phyloP scores from a whole-genome alignment of 53 echinoderm and acorn worm species.

The Mesocentrotus franciscanus region DNA sequence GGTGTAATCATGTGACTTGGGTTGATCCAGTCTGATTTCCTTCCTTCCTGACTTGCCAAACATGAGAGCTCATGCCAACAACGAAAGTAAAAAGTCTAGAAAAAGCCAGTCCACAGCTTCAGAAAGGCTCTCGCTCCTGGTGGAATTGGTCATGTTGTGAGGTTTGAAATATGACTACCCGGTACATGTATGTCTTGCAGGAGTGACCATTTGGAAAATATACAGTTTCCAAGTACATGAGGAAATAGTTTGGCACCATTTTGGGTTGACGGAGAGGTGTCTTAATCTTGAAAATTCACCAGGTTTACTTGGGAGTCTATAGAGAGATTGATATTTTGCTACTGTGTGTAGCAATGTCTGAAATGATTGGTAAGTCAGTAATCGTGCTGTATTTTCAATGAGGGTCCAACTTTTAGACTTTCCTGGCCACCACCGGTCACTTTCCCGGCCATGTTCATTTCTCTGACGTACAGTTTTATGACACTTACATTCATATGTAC shows the following conservation, averaged over 20 bases:
- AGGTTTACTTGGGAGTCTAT: neutral
- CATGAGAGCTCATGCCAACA: neutral
- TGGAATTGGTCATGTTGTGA: neutral
- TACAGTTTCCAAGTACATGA: neutral
- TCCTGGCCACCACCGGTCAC: too few relatives aligned
- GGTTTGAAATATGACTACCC: neutral
- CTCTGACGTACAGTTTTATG: too few relatives aligned
- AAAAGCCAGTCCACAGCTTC: neutral
- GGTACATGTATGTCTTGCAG: neutral
- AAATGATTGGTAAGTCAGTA: neutral
- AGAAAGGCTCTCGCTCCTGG: neutral
- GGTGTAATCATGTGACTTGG: neutral
- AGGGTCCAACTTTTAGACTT: too few relatives aligned
- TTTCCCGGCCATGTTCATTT: too few relatives aligned
- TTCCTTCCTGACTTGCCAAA: neutral
- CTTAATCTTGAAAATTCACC: neutral
- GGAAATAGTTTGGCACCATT: neutral
- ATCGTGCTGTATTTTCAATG: neutral
- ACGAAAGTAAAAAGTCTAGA: neutral
- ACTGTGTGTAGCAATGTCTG: neutral
- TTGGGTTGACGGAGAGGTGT: neutral
- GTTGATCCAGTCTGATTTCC: neutral
- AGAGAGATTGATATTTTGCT: neutral
- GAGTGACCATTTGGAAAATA: neutral
- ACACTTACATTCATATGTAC: too few relatives aligned